Conservation (phyloP, 2,113 vertebrate species). For the Sebastes schlegelii region DNA sequence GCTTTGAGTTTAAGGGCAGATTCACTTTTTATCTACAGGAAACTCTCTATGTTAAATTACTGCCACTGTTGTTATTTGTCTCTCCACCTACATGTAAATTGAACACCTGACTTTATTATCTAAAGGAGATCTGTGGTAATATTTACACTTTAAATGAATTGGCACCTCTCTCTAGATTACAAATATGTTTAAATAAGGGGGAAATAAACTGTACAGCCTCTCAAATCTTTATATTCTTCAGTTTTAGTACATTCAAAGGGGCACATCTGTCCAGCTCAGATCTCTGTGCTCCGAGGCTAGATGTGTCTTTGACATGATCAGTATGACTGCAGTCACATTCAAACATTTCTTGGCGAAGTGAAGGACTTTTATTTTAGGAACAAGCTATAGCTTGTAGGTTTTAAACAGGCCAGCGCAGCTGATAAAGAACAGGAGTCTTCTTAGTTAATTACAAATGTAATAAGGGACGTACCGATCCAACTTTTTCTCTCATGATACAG, state of each 20-base stretch:
- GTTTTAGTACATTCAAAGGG: constrained; percentile 3
- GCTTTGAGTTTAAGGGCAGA: background rate
- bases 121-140: background rate
- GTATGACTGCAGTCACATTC: constrained; percentile 65
- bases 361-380: constrained; percentile 34
- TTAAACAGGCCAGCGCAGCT: background rate
- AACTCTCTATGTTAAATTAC: background rate
- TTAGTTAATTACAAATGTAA: background rate
- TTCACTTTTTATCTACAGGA: constrained; percentile 29
- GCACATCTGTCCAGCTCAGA: constrained; percentile 36
- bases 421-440: constrained; percentile 11
- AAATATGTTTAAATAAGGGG: background rate
- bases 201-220: background rate
- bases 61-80: background rate
- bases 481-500: background rate
- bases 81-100: background rate
- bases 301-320: constrained; percentile 56
- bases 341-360: constrained; percentile 40
- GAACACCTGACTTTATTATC: background rate
- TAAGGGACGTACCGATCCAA: no score
- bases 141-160: background rate
- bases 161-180: background rate
- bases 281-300: constrained; percentile 31
- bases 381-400: constrained; percentile 6
- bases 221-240: background rate